Base-by-base conservation (phyloP, 2,797 vertebrate species). In the Pristis pectinata region DNA sequence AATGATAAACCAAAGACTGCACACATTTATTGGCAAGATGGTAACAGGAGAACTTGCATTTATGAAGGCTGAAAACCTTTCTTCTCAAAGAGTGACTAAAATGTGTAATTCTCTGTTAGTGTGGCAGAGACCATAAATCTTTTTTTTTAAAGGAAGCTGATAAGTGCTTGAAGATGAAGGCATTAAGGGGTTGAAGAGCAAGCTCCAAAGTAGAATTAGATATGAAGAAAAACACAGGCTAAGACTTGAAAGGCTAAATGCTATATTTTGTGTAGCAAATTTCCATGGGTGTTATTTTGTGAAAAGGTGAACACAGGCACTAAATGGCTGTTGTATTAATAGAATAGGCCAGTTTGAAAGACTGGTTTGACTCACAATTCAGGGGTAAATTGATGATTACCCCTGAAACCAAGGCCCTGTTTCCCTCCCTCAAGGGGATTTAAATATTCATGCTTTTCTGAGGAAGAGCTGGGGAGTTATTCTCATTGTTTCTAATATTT, bases 121-220 rank as follows among this genome's bases (percentile, higher is more conserved):
- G 83, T 30, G 59, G 13, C 61, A 91, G 13, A 64, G 27, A 64
- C n/a, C 56, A 27, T 37, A 67, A 67, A 91, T 67, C 61, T 41
- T 91, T 41, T 41, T 41, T 91, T 41, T 41, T 67, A 91, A 67
- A 67, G 17, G 61, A 91, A 91, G 64, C 37, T 67, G 87, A 27
- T 41, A 91, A 91, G 87, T 91, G 87, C 61, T 91, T 91, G 59
- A 67, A 91, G 49, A 67, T 67, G 87, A 91, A 61, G 6, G 24
- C 22, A 24, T 91, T 67, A 61, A 67, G 67, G 61, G n/a, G 37
- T 41, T 37, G 87, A 91, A 19, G 87, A 91, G 8, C n/a, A 67
- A 67, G n/a, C n/a, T 41, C 17, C 17, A 64, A 91, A 37, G 87
- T 91, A 37, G 59, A 61, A 91, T 19, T 91, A 64, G 59, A 67